A percentile compares a stretch with the other conserved stretches of the same genome.
Evolutionary conservation across 2,113 vertebrate species (phyloP).

Genomic region (Amia ocellicauda): DNA sequence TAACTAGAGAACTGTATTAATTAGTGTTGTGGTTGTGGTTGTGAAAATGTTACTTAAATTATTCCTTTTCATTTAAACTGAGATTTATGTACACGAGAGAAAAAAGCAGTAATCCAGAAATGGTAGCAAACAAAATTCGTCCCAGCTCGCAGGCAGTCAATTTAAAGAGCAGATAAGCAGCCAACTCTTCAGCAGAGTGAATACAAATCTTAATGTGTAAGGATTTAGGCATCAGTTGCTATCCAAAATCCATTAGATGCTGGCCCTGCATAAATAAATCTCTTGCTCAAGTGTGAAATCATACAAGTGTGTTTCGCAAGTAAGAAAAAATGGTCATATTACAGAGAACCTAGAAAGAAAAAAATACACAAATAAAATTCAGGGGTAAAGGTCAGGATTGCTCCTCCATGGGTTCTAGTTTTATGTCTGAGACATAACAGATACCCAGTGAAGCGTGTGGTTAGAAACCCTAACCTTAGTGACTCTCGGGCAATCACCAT

Average conservation of each 20-base stretch:
- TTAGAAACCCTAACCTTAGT: too few relatives aligned
- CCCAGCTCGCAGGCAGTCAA: conserved; percentile 29
- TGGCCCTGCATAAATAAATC: conserved; percentile 45
- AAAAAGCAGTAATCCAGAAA: too few relatives aligned
- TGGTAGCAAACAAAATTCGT: conserved; percentile 15
- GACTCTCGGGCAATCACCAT: too few relatives aligned
- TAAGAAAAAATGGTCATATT: not conserved
- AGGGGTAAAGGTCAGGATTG: too few relatives aligned
- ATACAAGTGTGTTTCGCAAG: conserved; percentile 23
- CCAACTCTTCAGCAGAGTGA: conserved; percentile 30
- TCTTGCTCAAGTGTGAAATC: conserved; percentile 28
- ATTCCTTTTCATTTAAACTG: too few relatives aligned
- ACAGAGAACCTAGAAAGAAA: not conserved
- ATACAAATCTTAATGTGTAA: conserved; percentile 42
- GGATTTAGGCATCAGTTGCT: conserved; percentile 41
- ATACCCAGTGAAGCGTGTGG: too few relatives aligned
- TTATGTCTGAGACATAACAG: too few relatives aligned
- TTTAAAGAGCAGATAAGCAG: conserved; percentile 39
- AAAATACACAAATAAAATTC: conserved; percentile 20
- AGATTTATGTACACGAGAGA: too few relatives aligned
- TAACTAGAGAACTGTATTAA: too few relatives aligned
- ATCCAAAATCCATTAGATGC: conserved; percentile 41
- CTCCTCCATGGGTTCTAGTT: too few relatives aligned
- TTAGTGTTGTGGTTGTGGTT: too few relatives aligned
- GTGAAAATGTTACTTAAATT: too few relatives aligned